Conservation (phyloP, 2,888 invertebrate species). For the Drosophila nr. medialis region DNA sequence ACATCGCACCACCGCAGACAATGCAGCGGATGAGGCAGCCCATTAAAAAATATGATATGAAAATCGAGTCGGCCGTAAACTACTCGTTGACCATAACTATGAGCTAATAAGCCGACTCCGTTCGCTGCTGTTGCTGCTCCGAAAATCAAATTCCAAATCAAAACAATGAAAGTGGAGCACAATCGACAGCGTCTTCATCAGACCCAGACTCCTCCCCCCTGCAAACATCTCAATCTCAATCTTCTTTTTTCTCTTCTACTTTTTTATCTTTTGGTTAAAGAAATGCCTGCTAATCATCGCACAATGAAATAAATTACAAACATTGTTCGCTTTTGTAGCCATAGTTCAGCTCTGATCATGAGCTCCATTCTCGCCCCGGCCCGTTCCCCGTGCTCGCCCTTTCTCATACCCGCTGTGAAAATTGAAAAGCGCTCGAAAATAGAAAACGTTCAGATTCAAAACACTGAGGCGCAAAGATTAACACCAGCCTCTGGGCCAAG, state of each 20-base stretch:
- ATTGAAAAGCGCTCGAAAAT: conserved; percentile 77
- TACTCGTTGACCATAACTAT: conserved; percentile 70
- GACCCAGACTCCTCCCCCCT: background rate
- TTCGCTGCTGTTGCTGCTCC: conserved; percentile 9
- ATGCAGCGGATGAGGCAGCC: conserved; percentile 48
- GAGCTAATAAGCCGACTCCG: conserved; percentile 65
- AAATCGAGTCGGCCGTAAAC: conserved; percentile 50
- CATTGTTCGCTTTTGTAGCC: conserved; percentile 63
- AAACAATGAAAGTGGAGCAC: conserved; percentile 73
- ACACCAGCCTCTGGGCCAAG: conserved; percentile 51
- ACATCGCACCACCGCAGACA: conserved; percentile 23
- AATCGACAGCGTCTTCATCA: conserved; percentile 36
- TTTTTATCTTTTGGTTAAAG: conserved; percentile 29
- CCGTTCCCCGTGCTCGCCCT: background rate
- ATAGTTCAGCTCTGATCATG: conserved; percentile 38
- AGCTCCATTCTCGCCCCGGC: conserved; percentile 5
- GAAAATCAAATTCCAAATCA: conserved; percentile 48
- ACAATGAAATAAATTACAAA: conserved; percentile 82
- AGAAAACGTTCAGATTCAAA: conserved; percentile 59
- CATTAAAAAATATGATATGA: conserved; percentile 33
- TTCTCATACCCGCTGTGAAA: conserved; percentile 65
- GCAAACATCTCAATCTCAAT: background rate
- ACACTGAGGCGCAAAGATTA: conserved; percentile 70
- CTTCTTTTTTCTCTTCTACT: background rate
- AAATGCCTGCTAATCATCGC: conserved; percentile 80